Conservation (phyloP, 2,113 vertebrate genomes). For the Sebastes fasciatus region DNA sequence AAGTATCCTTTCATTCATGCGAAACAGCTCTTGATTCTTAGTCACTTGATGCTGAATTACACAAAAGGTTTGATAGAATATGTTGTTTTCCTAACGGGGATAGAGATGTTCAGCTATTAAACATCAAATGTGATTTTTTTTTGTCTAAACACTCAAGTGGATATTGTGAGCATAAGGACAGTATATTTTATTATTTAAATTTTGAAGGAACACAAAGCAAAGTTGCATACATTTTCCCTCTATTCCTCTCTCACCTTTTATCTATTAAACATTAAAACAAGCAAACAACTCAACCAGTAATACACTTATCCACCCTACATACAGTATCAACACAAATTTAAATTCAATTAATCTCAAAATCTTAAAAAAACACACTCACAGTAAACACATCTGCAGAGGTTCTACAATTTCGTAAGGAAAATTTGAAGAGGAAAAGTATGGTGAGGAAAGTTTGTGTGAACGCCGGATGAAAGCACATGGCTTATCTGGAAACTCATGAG, state of each 20-base stretch:
- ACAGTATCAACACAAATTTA: background rate
- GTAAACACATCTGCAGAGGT: conserved; percentile 19
- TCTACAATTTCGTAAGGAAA: background rate
- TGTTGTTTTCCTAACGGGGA: background rate
- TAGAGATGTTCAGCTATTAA: background rate
- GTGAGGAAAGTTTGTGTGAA: conserved; percentile 8
- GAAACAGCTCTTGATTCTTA: background rate
- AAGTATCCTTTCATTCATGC: background rate
- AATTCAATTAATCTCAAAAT: background rate
- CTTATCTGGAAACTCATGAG: conserved; percentile 17
- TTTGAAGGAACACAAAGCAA: background rate
- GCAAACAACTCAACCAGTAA: background rate
- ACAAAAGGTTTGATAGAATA: conserved; percentile 4
- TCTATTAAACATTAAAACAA: background rate
- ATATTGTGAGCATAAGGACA: background rate
- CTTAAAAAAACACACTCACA: background rate
- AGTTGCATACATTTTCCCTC: background rate
- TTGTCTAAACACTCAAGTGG: conserved; percentile 4
- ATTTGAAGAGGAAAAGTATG: background rate
- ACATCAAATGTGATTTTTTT: background rate
- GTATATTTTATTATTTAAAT: background rate
- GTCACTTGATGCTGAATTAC: background rate
- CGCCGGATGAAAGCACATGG: conserved; percentile 28
- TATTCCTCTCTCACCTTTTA: background rate
- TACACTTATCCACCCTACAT: background rate